Evolutionary conservation across 2,113 vertebrate genomes (phyloP).

Genomic region (Echinops telfairi): DNA sequence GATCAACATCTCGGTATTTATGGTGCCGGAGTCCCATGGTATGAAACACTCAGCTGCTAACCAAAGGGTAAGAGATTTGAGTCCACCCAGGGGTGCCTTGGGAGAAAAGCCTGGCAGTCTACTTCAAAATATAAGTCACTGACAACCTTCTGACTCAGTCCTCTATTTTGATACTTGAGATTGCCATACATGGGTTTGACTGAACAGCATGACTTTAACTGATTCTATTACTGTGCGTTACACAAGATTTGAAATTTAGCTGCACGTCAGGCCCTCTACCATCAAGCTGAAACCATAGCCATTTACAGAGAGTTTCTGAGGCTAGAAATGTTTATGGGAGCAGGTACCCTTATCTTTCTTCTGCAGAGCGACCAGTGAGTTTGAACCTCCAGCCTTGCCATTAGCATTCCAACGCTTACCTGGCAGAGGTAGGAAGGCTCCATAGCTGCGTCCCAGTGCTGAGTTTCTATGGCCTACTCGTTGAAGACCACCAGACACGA

Average conservation of each 20-base stretch:
- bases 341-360: no score
- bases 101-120: not conserved
- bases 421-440: no score
- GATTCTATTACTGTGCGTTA: not conserved
- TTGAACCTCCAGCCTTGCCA: no score
- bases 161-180: not conserved
- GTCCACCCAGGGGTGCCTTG: not conserved
- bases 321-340: no score
- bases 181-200: not conserved
- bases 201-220: not conserved
- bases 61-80: not conserved
- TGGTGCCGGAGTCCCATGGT: not conserved
- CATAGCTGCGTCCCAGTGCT: not conserved
- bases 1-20: not conserved
- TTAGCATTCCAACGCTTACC: no score
- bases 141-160: not conserved
- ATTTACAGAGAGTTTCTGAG: no score
- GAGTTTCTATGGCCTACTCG: not conserved
- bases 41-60: not conserved
- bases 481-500: not conserved
- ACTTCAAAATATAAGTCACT: not conserved
- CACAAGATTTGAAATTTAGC: constrained; percentile 25
- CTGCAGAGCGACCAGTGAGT: no score
- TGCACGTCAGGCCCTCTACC: not conserved
- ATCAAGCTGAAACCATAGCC: no score